Conservation (phyloP, 2,888 invertebrate genomes). For the Harpagoxenus sublaevis region DNA sequence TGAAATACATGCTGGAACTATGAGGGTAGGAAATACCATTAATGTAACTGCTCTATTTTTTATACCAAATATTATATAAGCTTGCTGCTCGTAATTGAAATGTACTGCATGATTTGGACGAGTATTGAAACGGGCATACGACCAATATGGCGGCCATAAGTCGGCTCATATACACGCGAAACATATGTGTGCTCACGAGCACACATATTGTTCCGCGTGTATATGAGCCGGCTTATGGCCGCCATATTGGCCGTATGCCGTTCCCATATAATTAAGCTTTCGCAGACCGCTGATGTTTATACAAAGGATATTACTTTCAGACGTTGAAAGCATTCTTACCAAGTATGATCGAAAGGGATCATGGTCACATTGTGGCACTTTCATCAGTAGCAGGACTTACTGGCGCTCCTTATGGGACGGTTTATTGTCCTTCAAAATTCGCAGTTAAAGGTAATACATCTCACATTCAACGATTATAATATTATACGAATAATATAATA, state of each 20-base stretch:
- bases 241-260: too few relatives aligned
- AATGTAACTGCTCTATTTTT: neutral
- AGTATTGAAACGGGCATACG: too few relatives aligned
- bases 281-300: neutral
- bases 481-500: neutral
- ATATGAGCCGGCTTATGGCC: too few relatives aligned
- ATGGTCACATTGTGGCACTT: conserved; percentile 4
- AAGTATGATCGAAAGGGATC: conserved; percentile 28
- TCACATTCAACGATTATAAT: neutral
- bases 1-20: too few relatives aligned
- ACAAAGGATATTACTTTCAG: neutral
- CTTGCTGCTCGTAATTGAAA: neutral
- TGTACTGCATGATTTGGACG: neutral
- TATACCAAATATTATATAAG: neutral
- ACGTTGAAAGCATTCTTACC: conserved; percentile 24
- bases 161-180: too few relatives aligned
- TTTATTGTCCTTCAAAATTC: conserved; percentile 3
- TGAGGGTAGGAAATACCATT: too few relatives aligned
- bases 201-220: too few relatives aligned
- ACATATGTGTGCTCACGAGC: too few relatives aligned
- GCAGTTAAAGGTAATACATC: conserved; percentile 19
- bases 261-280: neutral
- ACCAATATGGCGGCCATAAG: too few relatives aligned
- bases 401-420: neutral
- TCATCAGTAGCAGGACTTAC: neutral